phyloP scores from a whole-genome alignment of 2,888 invertebrate species.

The Ornithoptera priamus region DNA sequence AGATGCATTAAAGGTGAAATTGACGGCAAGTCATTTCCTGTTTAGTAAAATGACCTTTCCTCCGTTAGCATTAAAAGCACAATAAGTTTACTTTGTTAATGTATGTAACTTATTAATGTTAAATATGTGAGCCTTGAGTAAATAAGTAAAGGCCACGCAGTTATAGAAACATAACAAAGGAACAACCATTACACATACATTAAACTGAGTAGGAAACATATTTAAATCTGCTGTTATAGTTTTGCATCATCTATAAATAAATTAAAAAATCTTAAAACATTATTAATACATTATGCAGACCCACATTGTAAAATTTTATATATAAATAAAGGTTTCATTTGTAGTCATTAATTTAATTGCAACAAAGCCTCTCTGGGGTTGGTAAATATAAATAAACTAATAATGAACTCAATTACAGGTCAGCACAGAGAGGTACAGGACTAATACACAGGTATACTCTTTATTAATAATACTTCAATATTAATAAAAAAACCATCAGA shows the following conservation, averaged over 20 bases:
- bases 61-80: constrained; percentile 18
- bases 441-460: no score
- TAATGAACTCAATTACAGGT: no score
- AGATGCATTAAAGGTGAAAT: constrained; percentile 31
- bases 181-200: neutral
- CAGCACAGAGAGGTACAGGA: no score
- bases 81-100: constrained; percentile 21
- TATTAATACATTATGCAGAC: no score
- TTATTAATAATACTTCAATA: no score
- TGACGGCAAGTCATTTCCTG: constrained; percentile 29
- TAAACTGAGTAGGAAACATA: neutral
- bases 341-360: no score
- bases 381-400: no score
- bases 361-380: no score
- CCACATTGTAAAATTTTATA: no score
- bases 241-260: neutral
- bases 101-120: constrained; percentile 11
- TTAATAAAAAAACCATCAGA: no score
- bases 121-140: constrained; percentile 3
- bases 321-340: no score
- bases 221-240: neutral
- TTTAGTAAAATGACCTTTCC: constrained; percentile 28
- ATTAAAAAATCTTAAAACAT: no score
- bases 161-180: neutral
- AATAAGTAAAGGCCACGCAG: neutral